Evolutionary conservation across 53 echinoderm and acorn worm species (phyloP), one percentile per base, ranked within the genome.

Genomic region (Luidia sarsii): DNA sequence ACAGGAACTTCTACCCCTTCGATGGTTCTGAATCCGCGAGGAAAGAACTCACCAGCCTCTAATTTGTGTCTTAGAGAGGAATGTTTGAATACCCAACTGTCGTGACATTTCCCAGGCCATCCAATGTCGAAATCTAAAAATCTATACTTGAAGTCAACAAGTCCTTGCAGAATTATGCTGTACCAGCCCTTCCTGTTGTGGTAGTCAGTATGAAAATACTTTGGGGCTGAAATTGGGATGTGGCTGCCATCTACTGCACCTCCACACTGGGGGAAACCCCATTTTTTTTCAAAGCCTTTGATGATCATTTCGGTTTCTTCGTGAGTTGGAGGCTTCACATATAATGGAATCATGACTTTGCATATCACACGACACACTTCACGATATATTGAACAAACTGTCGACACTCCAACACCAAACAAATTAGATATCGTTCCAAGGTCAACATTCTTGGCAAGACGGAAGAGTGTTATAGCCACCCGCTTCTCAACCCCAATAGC

Each of bases 71-170:
- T 51, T 19, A 71, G n/a, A 3, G 48, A 18, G 6, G 71, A 71
- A 71, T 71, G 71, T 21, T 71, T 50, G 50, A 71, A 71, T 6
- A 71, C 71, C 71, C 71, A 71, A 18, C 50, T 51, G 33, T 71
- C 71, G 33, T 71, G 71, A 50, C 71, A 71, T 71, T 48, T 71
- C 11, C 71, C 71, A 1, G 71, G 71, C 50, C 71, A n/a, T n/a
- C n/a, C n/a, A n/a, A n/a, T n/a, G n/a, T n/a, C n/a, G n/a, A n/a
- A n/a, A n/a, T n/a, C n/a, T n/a, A n/a, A n/a, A n/a, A n/a, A n/a
- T n/a, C n/a, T n/a, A n/a, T n/a, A n/a, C n/a, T n/a, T n/a, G n/a
- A n/a, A n/a, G n/a, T n/a, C n/a, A n/a, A n/a, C n/a, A n/a, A n/a
- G n/a, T n/a, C n/a, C n/a, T n/a, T n/a, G n/a, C n/a, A n/a, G n/a